Evolutionary conservation across 2,888 invertebrate genomes (phyloP).

Genomic region (Byasa hedistus): DNA sequence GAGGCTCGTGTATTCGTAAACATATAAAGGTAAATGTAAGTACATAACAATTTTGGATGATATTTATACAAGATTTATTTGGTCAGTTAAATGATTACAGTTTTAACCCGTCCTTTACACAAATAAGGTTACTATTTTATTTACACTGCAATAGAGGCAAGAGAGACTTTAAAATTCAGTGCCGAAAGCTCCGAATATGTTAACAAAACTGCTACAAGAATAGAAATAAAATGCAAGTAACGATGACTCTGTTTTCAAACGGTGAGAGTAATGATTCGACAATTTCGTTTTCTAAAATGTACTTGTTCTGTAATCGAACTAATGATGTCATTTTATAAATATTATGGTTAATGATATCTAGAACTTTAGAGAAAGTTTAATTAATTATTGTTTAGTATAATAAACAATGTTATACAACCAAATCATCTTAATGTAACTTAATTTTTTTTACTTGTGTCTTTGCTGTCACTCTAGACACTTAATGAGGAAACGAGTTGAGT

Average conservation of each 20-base stretch:
- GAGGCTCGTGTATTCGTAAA: too few species aligned
- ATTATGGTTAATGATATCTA: not conserved
- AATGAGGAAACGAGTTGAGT: too few species aligned
- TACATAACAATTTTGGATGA: too few species aligned
- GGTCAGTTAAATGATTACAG: too few species aligned
- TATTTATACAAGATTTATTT: too few species aligned
- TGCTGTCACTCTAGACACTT: too few species aligned
- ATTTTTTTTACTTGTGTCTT: not conserved
- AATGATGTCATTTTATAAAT: not conserved
- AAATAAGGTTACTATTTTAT: too few species aligned
- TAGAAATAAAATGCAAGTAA: not conserved
- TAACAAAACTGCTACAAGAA: not conserved
- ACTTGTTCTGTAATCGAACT: not conserved
- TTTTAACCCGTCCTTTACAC: too few species aligned
- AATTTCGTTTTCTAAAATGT: not conserved
- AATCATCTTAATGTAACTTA: not conserved
- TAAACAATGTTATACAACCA: not conserved
- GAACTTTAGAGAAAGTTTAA: not conserved
- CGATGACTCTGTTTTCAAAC: not conserved
- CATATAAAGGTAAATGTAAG: too few species aligned
- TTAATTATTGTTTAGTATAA: not conserved
- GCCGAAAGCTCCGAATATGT: too few species aligned
- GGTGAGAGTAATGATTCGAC: constrained; percentile 2
- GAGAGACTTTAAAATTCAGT: too few species aligned
- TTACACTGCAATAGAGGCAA: too few species aligned